Base-by-base conservation (phyloP, 2,113 vertebrate genomes). In the Triplophysa rosa region DNA sequence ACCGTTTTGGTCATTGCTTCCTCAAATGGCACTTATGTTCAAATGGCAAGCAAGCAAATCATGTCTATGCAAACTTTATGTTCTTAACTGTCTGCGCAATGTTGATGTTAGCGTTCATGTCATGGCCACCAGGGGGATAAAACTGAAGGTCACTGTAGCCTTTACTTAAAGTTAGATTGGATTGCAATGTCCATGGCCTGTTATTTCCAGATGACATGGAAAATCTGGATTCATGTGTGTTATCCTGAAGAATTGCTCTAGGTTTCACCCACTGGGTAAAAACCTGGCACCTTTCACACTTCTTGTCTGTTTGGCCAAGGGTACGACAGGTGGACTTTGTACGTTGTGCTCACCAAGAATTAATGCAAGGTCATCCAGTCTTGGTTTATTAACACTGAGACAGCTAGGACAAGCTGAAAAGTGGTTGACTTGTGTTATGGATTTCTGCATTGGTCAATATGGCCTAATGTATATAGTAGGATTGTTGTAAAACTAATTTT, bases 11-110 rank as follows among this genome's bases (percentile, higher is more conserved):
- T 63, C 19, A 2, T 52, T 63, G 40, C 68, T 67, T 72, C 63
- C 63, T 79, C 52, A n/a, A 40, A 26, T 37, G 69, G 54, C 69
- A 71, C 67, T 49, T 42, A 63, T 73, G 24, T 67, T 52, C 40
- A 66, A 42, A 65, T 65, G 13, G 66, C 80, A 66, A 75, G 67
- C 47, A 65, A 88, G 73, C 56, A 70, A 70, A 84, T 83, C 82
- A 77, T 80, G 77, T 91, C 91, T 93, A 92, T 93, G 91, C 91
- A 93, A 87, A 84, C 75, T 47, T 64, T 67, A 10, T 26, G 49
- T 13, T 52, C 56, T 19, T 16, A 26, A 64, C 23, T 54, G 7
- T 74, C 13, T 1, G 45, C 45, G 54, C 74, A 77, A 37, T 33
- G 40, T 13, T 49, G 14, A 49, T 49, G 12, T 49, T 69, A 47